Evolutionary conservation across 2,888 invertebrate species (phyloP), one percentile per base, ranked within the genome.

Genomic region (Drosophila mulleri): DNA sequence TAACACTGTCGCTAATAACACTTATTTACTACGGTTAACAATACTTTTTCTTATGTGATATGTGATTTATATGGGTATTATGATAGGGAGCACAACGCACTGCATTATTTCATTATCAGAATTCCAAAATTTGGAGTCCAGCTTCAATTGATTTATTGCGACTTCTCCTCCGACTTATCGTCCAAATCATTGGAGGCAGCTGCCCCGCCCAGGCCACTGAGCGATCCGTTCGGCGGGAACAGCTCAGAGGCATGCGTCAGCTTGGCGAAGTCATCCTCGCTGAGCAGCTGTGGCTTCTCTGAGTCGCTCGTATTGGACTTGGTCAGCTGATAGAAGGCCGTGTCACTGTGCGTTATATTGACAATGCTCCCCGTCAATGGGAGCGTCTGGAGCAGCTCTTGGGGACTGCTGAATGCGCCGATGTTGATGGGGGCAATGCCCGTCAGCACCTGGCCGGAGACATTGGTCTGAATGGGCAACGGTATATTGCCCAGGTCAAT

Each of bases 401-500:
- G 77, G 1, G 92, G 83, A 78, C 91, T 92, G 74, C 92, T 90
- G 39, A 93, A 92, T 7, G 92, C 92, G 8, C 94, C 94, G 67
- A 94, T 91, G 71, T 94, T 93, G 1, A 93, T 88, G 0, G 94
- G 94, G 2, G 94, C 93, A 58, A 94, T 92, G 8, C 94, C 94
- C 0, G 94, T 94, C 2, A 94, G 89, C 3, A 94, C 92, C 71
- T 94, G 93, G 0, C 94, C 94, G 59, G 93, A 93, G 32, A 94
- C 91, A 75, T 94, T 94, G 2, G 94, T 94, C 81, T 94, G 94
- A 18, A 94, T 92, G 45, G 94, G 94, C 39, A 94, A 69, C 11
- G 94, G 94, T 35, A 94, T 94, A 63, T 93, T 93, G 54, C 94
- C 94, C 54, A 94, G 86, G 83, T 94, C 93, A 39, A 94, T 93